Evolutionary conservation across 2,888 invertebrate genomes (phyloP).

Genomic region (Stegana nigrithorax): DNA sequence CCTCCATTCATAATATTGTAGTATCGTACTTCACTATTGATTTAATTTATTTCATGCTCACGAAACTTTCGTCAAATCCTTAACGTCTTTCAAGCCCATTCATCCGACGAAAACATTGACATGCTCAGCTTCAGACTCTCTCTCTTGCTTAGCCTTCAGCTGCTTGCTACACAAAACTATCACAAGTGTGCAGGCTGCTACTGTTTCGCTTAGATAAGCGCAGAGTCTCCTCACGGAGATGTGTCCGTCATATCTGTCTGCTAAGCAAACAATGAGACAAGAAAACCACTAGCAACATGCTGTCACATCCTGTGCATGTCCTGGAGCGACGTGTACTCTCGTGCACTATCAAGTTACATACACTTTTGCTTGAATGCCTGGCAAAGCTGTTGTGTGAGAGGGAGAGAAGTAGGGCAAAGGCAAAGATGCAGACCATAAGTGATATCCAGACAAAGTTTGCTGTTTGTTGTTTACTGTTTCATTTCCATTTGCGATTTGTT

Average conservation of each 20-base stretch:
- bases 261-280: too few relatives aligned
- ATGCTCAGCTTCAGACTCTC: too few relatives aligned
- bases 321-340: slow-evolving; percentile 38
- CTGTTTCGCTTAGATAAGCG: slow-evolving; percentile 7
- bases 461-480: slow-evolving; percentile 57
- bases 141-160: too few relatives aligned
- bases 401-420: neutral
- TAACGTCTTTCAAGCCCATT: neutral
- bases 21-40: too few relatives aligned
- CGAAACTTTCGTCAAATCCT: too few relatives aligned
- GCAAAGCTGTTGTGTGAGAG: neutral
- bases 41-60: too few relatives aligned
- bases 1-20: too few relatives aligned
- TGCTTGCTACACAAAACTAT: too few relatives aligned
- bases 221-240: slow-evolving; percentile 13
- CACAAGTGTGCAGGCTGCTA: too few relatives aligned
- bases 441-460: too few relatives aligned
- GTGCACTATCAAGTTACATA: slow-evolving; percentile 4
- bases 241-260: too few relatives aligned
- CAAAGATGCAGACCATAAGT: neutral
- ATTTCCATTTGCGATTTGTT: slow-evolving; percentile 53
- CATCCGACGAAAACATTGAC: neutral
- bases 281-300: slow-evolving; percentile 54
- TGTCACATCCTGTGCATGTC: slow-evolving; percentile 55
- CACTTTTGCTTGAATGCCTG: neutral